phyloP scores from a whole-genome alignment of 1,140 invertebrate species.

The Pinna nobilis region DNA sequence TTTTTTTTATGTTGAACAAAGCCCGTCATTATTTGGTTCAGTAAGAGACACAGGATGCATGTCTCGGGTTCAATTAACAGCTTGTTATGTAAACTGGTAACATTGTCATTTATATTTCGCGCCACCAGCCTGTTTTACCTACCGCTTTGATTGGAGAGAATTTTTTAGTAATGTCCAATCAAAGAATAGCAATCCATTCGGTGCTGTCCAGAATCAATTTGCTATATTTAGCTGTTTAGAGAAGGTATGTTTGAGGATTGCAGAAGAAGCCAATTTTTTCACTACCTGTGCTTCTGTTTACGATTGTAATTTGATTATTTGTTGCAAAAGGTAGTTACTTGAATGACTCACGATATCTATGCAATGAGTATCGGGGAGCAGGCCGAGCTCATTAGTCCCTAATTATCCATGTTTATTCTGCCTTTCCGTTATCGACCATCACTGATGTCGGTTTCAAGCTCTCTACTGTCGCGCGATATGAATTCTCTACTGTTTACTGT shows the following conservation, averaged over 20 bases:
- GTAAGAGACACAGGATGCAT: too few species aligned
- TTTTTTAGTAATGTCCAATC: slow-evolving; percentile 42
- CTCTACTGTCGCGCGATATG: neutral
- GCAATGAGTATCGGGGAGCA: slow-evolving; percentile 7
- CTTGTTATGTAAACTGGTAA: too few species aligned
- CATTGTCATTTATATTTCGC: neutral
- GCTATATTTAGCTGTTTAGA: slow-evolving; percentile 56
- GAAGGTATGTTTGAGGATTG: slow-evolving; percentile 52
- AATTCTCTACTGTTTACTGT: neutral
- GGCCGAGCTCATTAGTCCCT: neutral
- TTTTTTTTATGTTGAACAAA: too few species aligned
- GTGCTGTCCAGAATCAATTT: slow-evolving; percentile 44
- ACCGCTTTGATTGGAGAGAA: slow-evolving; percentile 1
- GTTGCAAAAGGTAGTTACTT: neutral
- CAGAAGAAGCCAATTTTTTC: slow-evolving; percentile 13
- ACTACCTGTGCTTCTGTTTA: neutral
- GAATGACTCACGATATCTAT: neutral
- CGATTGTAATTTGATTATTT: neutral
- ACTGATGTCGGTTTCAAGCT: neutral
- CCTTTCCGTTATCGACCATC: slow-evolving; percentile 19
- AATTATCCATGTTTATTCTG: slow-evolving; percentile 29
- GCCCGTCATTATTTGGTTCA: too few species aligned
- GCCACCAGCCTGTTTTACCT: neutral
- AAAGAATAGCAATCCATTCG: slow-evolving; percentile 39
- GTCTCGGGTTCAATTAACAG: too few species aligned